Percentiles rank a stretch among this genome's conserved stretches.
phyloP scores from a whole-genome alignment of 2,797 vertebrate genomes.

The Arremon aurantiirostris region DNA sequence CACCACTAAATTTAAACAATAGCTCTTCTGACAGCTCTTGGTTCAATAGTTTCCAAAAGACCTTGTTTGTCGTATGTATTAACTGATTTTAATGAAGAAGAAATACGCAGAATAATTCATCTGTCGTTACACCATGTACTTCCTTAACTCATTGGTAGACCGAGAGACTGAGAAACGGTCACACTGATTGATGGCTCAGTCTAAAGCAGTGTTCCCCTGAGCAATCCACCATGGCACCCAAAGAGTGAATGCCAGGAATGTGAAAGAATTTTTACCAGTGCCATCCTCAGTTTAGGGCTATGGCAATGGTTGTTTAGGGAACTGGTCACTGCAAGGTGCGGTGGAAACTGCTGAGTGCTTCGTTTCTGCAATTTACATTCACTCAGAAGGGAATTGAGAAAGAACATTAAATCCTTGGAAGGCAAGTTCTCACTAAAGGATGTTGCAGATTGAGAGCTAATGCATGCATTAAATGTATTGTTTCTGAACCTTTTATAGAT shows the following conservation, averaged over 20 bases:
- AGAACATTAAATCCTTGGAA: neutral
- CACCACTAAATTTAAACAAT: neutral
- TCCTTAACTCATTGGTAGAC: neutral
- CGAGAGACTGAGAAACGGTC: neutral
- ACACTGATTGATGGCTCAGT: constrained; percentile 42
- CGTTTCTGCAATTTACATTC: neutral
- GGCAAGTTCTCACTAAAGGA: neutral
- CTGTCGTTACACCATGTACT: neutral
- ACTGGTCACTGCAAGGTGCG: neutral
- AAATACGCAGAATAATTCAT: neutral
- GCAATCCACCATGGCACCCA: neutral
- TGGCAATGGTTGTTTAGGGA: neutral
- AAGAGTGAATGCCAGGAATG: constrained; percentile 31
- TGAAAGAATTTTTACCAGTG: neutral
- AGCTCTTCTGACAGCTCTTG: neutral
- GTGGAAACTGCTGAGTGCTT: neutral
- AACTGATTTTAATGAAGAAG: neutral
- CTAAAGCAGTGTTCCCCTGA: constrained; percentile 15
- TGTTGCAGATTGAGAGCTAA: neutral
- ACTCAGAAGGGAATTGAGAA: neutral
- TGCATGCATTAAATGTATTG: neutral
- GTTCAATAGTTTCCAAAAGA: neutral
- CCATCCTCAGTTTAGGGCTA: neutral
- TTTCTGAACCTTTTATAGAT: constrained; percentile 13
- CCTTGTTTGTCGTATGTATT: neutral